phyloP scores from a whole-genome alignment of 2,113 vertebrate species.

The Martes martes region DNA sequence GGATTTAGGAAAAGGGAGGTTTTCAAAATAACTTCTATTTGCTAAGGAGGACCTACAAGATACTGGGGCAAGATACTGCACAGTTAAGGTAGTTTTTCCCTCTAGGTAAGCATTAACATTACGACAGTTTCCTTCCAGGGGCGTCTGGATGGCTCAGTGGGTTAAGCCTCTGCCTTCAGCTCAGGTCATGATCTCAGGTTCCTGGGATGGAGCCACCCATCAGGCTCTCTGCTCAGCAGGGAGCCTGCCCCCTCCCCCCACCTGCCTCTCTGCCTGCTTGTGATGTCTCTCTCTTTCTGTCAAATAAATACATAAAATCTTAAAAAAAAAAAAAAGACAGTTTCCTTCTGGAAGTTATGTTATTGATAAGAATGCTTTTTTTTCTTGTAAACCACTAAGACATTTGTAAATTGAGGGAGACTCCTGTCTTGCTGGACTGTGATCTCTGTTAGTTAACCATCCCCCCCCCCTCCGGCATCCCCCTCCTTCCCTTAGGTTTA shows the following conservation, averaged over 20 bases:
- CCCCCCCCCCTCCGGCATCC: rapidly evolving
- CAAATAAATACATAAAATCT: no score
- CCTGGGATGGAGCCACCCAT: no score
- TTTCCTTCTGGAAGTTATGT: neutral
- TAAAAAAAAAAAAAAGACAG: neutral
- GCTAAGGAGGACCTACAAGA: neutral
- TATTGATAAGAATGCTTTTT: neutral
- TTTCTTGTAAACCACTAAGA: neutral
- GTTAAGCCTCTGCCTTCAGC: no score
- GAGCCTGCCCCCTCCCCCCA: no score
- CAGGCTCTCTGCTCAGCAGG: no score
- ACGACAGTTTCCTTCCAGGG: neutral
- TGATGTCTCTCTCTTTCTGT: no score
- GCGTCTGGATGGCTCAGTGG: no score
- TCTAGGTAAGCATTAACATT: neutral
- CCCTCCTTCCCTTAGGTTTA: neutral
- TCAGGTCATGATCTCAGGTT: no score
- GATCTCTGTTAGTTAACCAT: neutral
- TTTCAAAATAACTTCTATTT: neutral
- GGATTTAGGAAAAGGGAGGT: neutral
- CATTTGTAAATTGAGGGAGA: neutral
- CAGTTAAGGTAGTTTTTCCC: neutral
- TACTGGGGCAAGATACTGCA: neutral
- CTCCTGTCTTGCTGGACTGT: neutral
- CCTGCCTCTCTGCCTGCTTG: no score